Evolutionary conservation across 2,113 vertebrate genomes (phyloP), one percentile per base, ranked within the genome.

Genomic region (Odocoileus hemionus): DNA sequence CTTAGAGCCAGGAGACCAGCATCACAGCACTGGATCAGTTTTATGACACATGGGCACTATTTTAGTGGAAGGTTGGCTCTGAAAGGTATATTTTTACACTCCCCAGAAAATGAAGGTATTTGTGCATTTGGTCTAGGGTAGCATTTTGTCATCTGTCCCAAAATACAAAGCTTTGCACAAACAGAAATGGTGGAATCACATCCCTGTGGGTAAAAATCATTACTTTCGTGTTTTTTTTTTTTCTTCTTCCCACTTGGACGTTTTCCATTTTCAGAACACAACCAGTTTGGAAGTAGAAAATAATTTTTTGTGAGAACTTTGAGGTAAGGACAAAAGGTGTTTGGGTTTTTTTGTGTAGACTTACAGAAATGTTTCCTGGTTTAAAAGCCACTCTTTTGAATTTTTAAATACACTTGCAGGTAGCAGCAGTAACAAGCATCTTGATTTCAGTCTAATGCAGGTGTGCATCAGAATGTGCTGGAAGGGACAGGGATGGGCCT

Each of bases 191-290:
- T 97, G 61, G 96, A 91, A 95, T 97, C 95, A 86, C 85, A 95
- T 96, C 97, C 94, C 97, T 96, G 54, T 98, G 96, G 96, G 96
- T 97, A 97, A 98, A 98, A 98, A 96, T 97, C 98, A 96, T 98
- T 97, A 97, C 91, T 96, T 97, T 93, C 23, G 3, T 96, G 39
- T 39, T 97, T 70, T 36, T 12, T 16, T 5, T 67, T 67, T 36
- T 67, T 2, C 33, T 50, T 50, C n/a, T 67, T 36, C 96, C 90
- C 85, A 89, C 96, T 97, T 97, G 97, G 95, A 97, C 95, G 82
- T 97, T 96, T 98, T 98, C 95, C 97, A 96, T 97, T 97, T 97
- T 96, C 82, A 89, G 90, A 95, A 95, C 55, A 94, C 92, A 96
- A 96, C 76, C 64, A 98, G 86, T 95, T 95, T 92, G 91, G 89